Evolutionary conservation across 2,113 vertebrate species (phyloP).

Genomic region (Ophthalmolycus amberensis): DNA sequence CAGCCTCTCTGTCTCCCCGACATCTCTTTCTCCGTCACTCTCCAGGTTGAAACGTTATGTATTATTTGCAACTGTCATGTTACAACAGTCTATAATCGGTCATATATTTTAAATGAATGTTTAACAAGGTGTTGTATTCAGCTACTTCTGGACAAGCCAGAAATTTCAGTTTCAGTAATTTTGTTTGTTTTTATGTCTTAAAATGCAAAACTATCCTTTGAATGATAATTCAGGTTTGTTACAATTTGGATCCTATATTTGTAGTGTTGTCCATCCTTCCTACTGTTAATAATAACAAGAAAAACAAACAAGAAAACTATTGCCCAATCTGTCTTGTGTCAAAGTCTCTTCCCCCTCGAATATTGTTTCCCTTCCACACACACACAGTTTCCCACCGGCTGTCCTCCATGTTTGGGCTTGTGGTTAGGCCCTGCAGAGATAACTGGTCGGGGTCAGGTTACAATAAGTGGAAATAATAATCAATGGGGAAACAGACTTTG

Average conservation of each 20-base stretch:
- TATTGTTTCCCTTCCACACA: neutral
- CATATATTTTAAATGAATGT: neutral
- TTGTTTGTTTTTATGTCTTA: neutral
- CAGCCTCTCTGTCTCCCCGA: neutral
- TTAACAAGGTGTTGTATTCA: neutral
- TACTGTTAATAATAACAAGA: neutral
- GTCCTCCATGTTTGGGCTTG: neutral
- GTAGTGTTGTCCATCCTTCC: neutral
- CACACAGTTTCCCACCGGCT: neutral
- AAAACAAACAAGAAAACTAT: neutral
- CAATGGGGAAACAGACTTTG: constrained; percentile 2
- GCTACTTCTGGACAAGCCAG: neutral
- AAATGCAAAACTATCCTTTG: neutral
- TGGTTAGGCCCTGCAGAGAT: neutral
- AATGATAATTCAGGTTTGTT: neutral
- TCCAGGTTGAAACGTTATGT: constrained; percentile 1
- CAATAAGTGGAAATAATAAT: constrained; percentile 6
- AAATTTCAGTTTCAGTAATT: neutral
- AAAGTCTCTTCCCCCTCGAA: neutral
- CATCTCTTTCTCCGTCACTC: constrained; percentile 1
- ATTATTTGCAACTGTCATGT: neutral
- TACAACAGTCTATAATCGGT: neutral
- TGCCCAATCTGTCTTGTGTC: neutral
- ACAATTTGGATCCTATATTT: neutral
- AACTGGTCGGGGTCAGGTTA: constrained; percentile 2